Percentiles rank a stretch among this genome's conserved stretches.
These are phyloP conservation scores for Seira ritae DNA, from an alignment of 2,888 invertebrate species.

Conservation along the genomic window DNA sequence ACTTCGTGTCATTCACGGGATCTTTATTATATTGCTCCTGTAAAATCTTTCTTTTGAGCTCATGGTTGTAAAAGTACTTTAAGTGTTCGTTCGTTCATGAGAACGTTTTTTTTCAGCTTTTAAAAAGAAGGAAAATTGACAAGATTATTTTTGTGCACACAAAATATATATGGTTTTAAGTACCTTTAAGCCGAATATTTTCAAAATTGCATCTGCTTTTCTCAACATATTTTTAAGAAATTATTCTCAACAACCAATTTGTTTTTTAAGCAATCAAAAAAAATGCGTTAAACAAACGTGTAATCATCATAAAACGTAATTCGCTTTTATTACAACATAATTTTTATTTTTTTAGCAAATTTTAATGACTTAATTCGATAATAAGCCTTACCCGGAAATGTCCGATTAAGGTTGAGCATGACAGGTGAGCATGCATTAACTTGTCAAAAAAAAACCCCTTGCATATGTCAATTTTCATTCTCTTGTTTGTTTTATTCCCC, in stretches of 20 bases:
- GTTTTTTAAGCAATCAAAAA: too few species aligned
- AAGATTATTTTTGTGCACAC: too few species aligned
- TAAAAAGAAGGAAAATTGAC: too few species aligned
- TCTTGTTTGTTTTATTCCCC: too few species aligned
- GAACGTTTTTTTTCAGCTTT: too few species aligned
- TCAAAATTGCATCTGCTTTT: background rate
- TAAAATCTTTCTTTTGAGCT: background rate
- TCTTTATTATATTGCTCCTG: constrained; percentile 46
- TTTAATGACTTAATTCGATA: background rate
- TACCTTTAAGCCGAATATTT: too few species aligned
- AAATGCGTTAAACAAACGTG: too few species aligned
- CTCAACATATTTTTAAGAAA: background rate
- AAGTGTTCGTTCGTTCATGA: background rate
- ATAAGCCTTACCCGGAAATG: background rate
- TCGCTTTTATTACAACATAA: background rate
- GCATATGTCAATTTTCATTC: too few species aligned
- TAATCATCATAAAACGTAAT: background rate
- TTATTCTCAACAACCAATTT: too few species aligned
- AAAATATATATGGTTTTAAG: too few species aligned
- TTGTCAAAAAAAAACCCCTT: too few species aligned
- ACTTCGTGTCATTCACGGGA: background rate
- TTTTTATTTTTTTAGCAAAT: background rate
- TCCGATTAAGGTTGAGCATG: background rate
- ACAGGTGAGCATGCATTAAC: background rate
- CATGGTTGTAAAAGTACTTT: background rate